phyloP scores from a whole-genome alignment of 2,797 vertebrate species.

The Bufotes viridis region DNA sequence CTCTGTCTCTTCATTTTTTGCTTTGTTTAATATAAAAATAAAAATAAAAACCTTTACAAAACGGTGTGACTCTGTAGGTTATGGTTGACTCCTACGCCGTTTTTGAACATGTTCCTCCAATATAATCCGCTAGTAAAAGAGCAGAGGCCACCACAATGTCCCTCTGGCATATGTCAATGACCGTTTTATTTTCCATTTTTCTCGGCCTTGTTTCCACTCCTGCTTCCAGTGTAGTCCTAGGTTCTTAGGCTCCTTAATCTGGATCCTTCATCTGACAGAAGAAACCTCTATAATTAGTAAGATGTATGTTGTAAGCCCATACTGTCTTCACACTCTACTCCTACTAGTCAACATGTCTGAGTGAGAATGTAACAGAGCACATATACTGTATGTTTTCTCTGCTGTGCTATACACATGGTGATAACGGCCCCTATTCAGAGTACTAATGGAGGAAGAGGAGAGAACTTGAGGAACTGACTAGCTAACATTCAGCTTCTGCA shows the following conservation, averaged over 20 bases:
- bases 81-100: neutral
- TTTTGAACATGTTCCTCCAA: neutral
- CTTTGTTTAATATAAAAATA: too few species aligned
- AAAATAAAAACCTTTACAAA: too few species aligned
- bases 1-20: too few species aligned
- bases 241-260: neutral
- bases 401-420: neutral
- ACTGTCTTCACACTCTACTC: neutral
- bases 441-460: neutral
- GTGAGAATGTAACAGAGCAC: neutral
- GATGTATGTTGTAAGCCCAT: neutral
- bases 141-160: neutral
- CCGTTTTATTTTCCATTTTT: too few species aligned
- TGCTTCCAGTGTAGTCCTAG: neutral
- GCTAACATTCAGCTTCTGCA: neutral
- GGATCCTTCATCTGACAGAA: neutral
- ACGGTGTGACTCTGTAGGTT: too few species aligned
- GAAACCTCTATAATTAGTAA: neutral
- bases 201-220: neutral
- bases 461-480: neutral
- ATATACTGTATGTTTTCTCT: neutral
- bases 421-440: neutral
- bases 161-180: neutral
- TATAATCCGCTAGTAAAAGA: neutral
- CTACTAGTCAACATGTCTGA: neutral